A percentile compares a stretch with the other conserved stretches of the same genome.
These are phyloP conservation scores for Staurois parvus DNA, from an alignment of 2,797 vertebrate genomes.

Conservation along the genomic window DNA sequence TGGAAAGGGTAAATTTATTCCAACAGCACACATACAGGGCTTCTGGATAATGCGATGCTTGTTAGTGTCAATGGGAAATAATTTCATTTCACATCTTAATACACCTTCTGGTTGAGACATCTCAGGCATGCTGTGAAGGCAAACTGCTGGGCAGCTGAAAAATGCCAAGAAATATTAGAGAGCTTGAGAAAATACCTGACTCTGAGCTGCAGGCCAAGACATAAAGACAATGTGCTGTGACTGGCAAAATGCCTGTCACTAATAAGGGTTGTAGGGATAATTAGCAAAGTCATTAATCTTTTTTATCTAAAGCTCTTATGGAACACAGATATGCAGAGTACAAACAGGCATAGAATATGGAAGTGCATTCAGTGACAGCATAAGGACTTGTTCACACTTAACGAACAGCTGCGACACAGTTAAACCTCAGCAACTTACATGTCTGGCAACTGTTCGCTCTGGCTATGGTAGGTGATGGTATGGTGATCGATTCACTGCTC, in stretches of 20 bases:
- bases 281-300: conserved; percentile 1
- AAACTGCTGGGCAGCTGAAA: conserved; percentile 49
- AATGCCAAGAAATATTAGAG: conserved; percentile 55
- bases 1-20: not conserved
- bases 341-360: too few species aligned
- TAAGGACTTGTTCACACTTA: too few species aligned
- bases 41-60: conserved; percentile 54
- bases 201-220: conserved; percentile 19
- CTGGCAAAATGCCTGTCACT: conserved; percentile 7
- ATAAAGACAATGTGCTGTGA: conserved; percentile 24
- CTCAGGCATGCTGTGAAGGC: conserved; percentile 51
- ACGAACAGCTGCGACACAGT: too few species aligned
- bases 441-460: too few species aligned
- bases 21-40: conserved; percentile 6
- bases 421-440: too few species aligned
- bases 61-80: conserved; percentile 59
- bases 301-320: too few species aligned
- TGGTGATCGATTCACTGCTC: too few species aligned
- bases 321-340: too few species aligned
- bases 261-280: conserved; percentile 3
- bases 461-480: too few species aligned
- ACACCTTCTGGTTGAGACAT: conserved; percentile 47
- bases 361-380: too few species aligned
- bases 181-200: conserved; percentile 35
- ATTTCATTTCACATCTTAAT: conserved; percentile 60